phyloP scores from a whole-genome alignment of 2,888 invertebrate genomes.

The Aproaerema taeniolella region DNA sequence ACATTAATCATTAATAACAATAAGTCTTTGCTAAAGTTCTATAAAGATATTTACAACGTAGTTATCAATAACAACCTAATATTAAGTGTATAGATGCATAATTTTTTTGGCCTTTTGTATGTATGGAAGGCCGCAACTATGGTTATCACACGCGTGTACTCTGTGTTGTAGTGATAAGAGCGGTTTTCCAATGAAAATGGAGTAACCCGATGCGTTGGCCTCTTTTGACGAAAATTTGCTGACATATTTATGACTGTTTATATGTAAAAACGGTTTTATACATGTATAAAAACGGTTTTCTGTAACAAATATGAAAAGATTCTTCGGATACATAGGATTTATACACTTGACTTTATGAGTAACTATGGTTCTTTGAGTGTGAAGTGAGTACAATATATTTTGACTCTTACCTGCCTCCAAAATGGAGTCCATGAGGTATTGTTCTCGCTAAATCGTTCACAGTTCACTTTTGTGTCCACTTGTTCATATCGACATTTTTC shows the following conservation, averaged over 20 bases:
- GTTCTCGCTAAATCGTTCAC: background rate
- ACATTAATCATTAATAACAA: too few species aligned
- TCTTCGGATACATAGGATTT: background rate
- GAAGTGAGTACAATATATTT: too few species aligned
- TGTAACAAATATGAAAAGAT: background rate
- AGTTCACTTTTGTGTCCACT: background rate
- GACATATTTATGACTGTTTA: background rate
- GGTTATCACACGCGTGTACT: background rate
- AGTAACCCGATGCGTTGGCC: too few species aligned
- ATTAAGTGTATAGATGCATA: too few species aligned
- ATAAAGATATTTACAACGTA: too few species aligned
- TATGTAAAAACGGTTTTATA: background rate
- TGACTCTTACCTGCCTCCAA: slow-evolving; percentile 8
- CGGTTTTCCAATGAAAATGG: too few species aligned
- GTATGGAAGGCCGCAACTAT: background rate
- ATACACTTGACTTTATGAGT: too few species aligned
- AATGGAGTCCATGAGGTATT: slow-evolving; percentile 7
- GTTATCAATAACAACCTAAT: too few species aligned
- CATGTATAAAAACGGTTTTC: background rate
- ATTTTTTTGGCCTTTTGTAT: background rate
- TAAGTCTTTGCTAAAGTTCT: too few species aligned
- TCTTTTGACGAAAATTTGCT: too few species aligned
- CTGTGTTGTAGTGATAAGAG: background rate
- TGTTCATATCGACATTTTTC: slow-evolving; percentile 3
- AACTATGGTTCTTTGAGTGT: too few species aligned